These are phyloP conservation scores for Smittia sp. DNA, from an alignment of 2,888 invertebrate genomes.

Conservation along the genomic window DNA sequence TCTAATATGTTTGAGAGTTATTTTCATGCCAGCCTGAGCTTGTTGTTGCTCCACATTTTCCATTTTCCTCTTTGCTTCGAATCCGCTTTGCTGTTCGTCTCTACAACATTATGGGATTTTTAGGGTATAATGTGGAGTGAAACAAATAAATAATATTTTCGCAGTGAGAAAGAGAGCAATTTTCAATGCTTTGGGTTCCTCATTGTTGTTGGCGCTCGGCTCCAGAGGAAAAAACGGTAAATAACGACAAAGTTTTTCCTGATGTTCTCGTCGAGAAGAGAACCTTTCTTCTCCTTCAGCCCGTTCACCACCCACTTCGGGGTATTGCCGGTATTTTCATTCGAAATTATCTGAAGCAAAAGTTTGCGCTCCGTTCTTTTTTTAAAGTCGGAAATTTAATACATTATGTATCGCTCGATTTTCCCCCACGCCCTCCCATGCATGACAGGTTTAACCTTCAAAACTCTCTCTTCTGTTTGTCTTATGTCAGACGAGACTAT, in stretches of 20 bases:
- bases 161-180: not conserved
- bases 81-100: not conserved
- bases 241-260: slow-evolving; percentile 32
- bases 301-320: not conserved
- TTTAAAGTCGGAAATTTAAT: not conserved
- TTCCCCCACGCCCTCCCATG: not conserved
- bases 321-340: slow-evolving; percentile 10
- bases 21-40: slow-evolving; percentile 3
- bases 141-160: slow-evolving; percentile 27
- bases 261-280: not conserved
- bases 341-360: not conserved
- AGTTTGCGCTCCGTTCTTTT: not conserved
- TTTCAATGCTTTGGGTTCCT: slow-evolving; percentile 1
- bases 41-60: slow-evolving; percentile 5
- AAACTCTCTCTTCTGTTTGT: not conserved
- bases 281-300: not conserved
- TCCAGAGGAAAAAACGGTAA: slow-evolving; percentile 18
- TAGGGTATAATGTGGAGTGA: slow-evolving; percentile 11
- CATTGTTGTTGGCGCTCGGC: not conserved
- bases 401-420: not conserved
- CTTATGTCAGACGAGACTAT: slow-evolving; percentile 1
- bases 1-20: slow-evolving; percentile 3
- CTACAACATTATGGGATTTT: slow-evolving; percentile 1
- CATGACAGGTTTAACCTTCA: slow-evolving; percentile 6
- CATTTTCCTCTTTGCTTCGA: not conserved